Evolutionary conservation across 2,888 invertebrate genomes (phyloP).

Genomic region (Ptilodon capucinus): DNA sequence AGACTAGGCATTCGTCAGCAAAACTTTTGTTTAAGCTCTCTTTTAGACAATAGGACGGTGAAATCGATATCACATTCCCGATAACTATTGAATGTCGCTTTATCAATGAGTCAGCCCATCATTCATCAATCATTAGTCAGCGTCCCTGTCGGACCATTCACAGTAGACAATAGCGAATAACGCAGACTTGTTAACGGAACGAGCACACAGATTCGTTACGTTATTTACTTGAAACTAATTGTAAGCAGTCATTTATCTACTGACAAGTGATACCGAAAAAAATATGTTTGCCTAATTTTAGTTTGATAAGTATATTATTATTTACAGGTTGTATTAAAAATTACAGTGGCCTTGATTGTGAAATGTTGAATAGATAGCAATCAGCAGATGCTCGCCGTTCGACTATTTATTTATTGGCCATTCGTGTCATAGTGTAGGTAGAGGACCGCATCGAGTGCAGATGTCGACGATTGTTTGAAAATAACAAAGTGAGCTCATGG

Average conservation of each 20-base stretch:
- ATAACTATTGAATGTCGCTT: constrained; percentile 56
- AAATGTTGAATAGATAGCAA: constrained; percentile 41
- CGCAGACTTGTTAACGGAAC: constrained; percentile 42
- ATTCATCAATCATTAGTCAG: constrained; percentile 70
- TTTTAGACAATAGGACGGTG: constrained; percentile 36
- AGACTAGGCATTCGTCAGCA: constrained; percentile 4
- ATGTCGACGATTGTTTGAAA: constrained; percentile 77
- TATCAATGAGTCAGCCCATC: constrained; percentile 69
- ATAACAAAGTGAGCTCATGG: constrained; percentile 72
- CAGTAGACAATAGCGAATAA: constrained; percentile 52
- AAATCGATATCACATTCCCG: constrained; percentile 33
- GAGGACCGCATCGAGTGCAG: constrained; percentile 57
- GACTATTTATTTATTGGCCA: constrained; percentile 48
- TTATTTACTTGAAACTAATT: not conserved
- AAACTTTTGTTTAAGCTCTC: constrained; percentile 25
- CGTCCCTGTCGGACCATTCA: constrained; percentile 47
- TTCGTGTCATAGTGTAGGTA: constrained; percentile 32
- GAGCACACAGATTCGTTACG: constrained; percentile 32
- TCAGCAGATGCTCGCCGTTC: constrained; percentile 62
- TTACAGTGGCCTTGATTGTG: too few species aligned
- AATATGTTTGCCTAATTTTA: too few species aligned
- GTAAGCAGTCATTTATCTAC: too few species aligned
- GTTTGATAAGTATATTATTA: too few species aligned
- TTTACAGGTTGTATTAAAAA: too few species aligned
- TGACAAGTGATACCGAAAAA: too few species aligned